Conservation (phyloP, 2,113 vertebrate species). For the Anolis carolinensis region DNA sequence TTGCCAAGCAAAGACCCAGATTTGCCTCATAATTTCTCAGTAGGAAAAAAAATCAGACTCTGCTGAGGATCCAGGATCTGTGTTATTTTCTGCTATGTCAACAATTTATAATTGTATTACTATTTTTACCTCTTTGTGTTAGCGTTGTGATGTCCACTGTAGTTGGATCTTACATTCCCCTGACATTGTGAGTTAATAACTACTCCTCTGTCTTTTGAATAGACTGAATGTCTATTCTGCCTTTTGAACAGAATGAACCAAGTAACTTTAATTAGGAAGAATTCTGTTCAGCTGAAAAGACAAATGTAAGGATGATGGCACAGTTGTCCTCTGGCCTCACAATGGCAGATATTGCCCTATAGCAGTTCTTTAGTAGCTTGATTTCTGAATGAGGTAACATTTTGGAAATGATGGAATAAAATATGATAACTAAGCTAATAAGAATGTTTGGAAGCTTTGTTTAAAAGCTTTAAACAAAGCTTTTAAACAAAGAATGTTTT, state of each 20-base stretch:
- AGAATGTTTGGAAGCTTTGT: neutral
- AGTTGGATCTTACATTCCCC: neutral
- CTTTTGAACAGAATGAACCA: neutral
- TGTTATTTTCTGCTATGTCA: neutral
- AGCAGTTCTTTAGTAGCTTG: neutral
- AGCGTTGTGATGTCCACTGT: neutral
- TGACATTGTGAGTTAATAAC: neutral
- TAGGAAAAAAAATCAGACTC: neutral
- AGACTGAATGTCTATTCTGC: neutral
- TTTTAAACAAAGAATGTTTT: neutral
- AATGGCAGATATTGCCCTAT: neutral
- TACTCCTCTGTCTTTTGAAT: neutral
- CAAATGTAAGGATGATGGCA: slow-evolving; percentile 3
- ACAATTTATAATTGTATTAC: neutral
- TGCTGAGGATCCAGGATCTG: neutral
- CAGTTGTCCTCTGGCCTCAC: neutral
- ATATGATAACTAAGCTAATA: neutral
- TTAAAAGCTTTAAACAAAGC: neutral
- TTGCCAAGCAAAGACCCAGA: neutral
- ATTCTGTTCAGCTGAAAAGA: neutral
- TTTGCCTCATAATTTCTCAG: neutral
- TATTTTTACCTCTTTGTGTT: neutral
- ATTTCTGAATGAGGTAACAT: neutral
- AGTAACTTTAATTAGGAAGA: neutral
- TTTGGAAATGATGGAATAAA: neutral